Evolutionary conservation across 2,888 invertebrate genomes (phyloP).

Genomic region (Drosophila nigricruria): DNA sequence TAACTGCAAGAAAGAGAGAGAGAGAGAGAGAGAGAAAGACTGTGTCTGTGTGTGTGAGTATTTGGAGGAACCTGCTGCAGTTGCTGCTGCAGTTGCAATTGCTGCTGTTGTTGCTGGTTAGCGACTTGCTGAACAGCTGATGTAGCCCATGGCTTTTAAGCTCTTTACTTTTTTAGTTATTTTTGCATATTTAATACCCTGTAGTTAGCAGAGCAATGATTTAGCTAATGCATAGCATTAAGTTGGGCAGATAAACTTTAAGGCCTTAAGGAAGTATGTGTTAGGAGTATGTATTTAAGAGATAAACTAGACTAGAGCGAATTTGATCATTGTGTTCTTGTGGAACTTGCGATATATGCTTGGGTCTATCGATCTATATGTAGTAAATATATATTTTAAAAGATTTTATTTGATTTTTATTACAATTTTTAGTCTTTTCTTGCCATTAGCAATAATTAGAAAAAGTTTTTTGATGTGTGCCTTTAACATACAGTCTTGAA

Average conservation of each 20-base stretch:
- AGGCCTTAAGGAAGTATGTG: not conserved
- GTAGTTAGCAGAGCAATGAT: not conserved
- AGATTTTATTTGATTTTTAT: too few relatives aligned
- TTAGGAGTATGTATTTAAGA: not conserved
- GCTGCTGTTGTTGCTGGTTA: constrained; percentile 1
- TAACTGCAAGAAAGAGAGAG: constrained; percentile 21
- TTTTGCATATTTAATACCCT: constrained; percentile 15
- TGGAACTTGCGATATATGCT: not conserved
- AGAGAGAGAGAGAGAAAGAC: constrained; percentile 5
- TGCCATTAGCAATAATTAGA: too few relatives aligned
- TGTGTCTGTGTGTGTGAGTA: constrained; percentile 15
- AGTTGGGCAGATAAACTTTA: not conserved
- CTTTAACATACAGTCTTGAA: too few relatives aligned
- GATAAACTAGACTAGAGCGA: not conserved
- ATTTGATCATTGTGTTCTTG: not conserved
- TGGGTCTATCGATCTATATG: not conserved
- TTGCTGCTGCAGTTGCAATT: constrained; percentile 30
- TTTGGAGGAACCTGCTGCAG: constrained; percentile 32
- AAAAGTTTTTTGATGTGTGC: too few relatives aligned
- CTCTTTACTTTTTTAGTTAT: constrained; percentile 12
- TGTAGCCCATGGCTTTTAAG: constrained; percentile 36
- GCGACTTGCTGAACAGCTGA: constrained; percentile 46
- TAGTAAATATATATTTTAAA: not conserved
- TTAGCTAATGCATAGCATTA: not conserved
- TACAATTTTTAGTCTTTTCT: too few relatives aligned